A percentile compares a stretch with the other conserved stretches of the same genome.
phyloP scores from a whole-genome alignment of 2,113 vertebrate genomes.

The Microtus pennsylvanicus region DNA sequence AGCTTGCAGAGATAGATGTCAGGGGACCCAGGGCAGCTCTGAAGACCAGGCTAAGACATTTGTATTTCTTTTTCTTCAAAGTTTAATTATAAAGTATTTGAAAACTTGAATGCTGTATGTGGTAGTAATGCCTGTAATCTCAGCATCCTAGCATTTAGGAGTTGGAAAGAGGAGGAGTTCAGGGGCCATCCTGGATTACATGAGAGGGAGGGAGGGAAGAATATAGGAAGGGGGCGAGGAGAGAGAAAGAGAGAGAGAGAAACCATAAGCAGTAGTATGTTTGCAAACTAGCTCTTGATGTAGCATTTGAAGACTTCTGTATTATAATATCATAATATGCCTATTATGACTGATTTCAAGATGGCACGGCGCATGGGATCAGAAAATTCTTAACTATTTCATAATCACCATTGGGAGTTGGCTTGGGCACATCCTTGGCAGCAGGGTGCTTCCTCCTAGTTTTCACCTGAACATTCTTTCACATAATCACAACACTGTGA shows the following conservation, averaged over 20 bases:
- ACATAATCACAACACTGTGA: neutral
- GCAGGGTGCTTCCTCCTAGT: neutral
- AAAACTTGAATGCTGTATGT: neutral
- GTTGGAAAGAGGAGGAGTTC: neutral
- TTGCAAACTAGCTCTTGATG: neutral
- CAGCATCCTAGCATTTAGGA: neutral
- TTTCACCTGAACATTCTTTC: neutral
- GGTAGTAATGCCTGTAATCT: neutral
- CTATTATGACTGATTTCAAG: neutral
- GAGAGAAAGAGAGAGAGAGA: no score
- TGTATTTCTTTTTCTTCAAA: neutral
- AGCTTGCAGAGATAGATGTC: neutral
- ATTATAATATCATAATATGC: neutral
- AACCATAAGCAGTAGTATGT: neutral
- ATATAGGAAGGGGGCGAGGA: no score
- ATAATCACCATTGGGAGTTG: neutral
- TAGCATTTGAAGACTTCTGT: neutral
- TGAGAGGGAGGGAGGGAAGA: no score
- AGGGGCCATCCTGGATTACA: neutral
- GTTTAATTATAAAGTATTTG: neutral
- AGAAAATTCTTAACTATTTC: slow-evolving; percentile 31
- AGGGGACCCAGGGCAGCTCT: neutral
- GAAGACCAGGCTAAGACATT: neutral
- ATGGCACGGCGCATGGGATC: neutral
- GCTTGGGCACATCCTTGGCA: neutral